Evolutionary conservation across 2,797 vertebrate genomes (phyloP).

Genomic region (Clarias laeviceps): DNA sequence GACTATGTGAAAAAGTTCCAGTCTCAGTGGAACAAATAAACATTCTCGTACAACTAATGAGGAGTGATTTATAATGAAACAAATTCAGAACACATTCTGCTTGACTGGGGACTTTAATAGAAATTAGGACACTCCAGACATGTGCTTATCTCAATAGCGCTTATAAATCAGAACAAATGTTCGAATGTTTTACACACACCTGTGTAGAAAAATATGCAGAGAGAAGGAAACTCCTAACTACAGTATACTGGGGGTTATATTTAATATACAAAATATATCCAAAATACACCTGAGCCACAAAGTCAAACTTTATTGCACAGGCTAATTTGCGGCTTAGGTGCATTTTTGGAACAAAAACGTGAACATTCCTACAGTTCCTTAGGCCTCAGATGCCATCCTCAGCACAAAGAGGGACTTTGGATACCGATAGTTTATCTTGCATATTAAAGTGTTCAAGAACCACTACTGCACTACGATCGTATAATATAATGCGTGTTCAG

Average conservation of each 20-base stretch:
- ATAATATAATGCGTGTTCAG: neutral
- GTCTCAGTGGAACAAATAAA: neutral
- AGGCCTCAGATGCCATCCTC: neutral
- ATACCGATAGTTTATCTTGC: neutral
- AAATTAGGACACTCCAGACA: conserved; percentile 8
- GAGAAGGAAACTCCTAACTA: conserved; percentile 7
- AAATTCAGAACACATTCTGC: neutral
- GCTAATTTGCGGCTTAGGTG: neutral
- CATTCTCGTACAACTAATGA: neutral
- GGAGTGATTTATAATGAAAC: neutral
- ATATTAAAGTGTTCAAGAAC: neutral
- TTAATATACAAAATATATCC: neutral
- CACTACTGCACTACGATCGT: neutral
- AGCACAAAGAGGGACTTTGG: too few species aligned
- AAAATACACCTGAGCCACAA: neutral
- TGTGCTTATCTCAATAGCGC: conserved; percentile 27
- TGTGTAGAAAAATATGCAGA: conserved; percentile 5
- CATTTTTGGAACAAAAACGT: neutral
- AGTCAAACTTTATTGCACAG: neutral
- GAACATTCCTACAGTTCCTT: neutral
- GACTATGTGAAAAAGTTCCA: neutral
- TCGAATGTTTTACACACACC: conserved; percentile 12
- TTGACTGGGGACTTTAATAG: conserved; percentile 19
- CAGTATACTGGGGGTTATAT: neutral
- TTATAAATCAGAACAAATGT: conserved; percentile 10